phyloP scores from a whole-genome alignment of 2,888 invertebrate species.

The Bellardia pandia region DNA sequence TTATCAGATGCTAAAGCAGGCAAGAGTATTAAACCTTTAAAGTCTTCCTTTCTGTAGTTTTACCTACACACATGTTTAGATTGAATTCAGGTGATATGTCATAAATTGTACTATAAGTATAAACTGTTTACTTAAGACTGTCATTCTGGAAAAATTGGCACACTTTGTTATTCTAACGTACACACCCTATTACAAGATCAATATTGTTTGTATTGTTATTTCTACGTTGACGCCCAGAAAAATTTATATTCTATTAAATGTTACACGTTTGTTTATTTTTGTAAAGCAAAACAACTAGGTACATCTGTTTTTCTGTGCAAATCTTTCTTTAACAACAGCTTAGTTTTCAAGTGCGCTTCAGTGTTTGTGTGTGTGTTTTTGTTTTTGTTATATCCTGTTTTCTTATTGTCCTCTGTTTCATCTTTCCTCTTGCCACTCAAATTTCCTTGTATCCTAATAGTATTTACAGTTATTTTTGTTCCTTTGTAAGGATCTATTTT shows the following conservation, averaged over 20 bases:
- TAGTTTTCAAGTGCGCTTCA: constrained; percentile 3
- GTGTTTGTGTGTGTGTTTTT: constrained; percentile 40
- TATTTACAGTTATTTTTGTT: constrained; percentile 61
- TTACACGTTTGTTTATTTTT: constrained; percentile 1
- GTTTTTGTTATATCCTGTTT: constrained; percentile 52
- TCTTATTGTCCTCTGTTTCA: constrained; percentile 26
- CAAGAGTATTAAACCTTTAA: constrained; percentile 10
- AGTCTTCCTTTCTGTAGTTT: constrained; percentile 18
- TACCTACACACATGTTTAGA: constrained; percentile 14
- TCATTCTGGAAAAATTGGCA: constrained; percentile 61
- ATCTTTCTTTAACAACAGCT: constrained; percentile 26
- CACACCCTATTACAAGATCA: constrained; percentile 58
- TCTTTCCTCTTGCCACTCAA: constrained; percentile 40
- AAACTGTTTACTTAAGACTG: neutral
- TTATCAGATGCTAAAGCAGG: constrained; percentile 26
- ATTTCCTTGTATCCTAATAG: constrained; percentile 55
- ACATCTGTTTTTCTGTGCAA: constrained; percentile 53
- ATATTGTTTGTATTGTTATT: constrained; percentile 9
- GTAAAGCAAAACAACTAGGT: neutral
- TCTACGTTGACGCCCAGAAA: constrained; percentile 19
- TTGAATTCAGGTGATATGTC: constrained; percentile 15
- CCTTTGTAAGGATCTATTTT: constrained; percentile 1
- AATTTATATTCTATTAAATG: neutral
- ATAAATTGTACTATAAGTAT: neutral
- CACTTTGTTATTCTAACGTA: constrained; percentile 53